A percentile compares a stretch with the other conserved stretches of the same genome.
phyloP scores from a whole-genome alignment of 2,797 vertebrate species.

The Pseudochromis fuscus region DNA sequence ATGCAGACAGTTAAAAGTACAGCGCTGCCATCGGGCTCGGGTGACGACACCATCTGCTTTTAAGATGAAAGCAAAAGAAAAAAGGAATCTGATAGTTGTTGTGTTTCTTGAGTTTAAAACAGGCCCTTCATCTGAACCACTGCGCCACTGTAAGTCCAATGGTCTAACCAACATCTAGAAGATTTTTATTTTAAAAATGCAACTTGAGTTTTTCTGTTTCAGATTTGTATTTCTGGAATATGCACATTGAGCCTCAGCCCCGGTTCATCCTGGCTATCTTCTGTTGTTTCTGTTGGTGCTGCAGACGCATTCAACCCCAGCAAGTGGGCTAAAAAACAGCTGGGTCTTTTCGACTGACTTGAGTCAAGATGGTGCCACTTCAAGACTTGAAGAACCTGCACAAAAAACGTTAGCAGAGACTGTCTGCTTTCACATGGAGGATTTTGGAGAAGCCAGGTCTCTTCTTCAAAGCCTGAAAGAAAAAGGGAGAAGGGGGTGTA shows the following conservation, averaged over 20 bases:
- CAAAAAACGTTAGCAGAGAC: constrained; percentile 87
- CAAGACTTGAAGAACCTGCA: constrained; percentile 51
- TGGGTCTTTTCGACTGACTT: constrained; percentile 56
- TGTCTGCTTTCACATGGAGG: constrained; percentile 95
- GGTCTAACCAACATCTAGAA: constrained; percentile 26
- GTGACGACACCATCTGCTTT: constrained; percentile 18
- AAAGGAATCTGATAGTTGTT: constrained; percentile 40
- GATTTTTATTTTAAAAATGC: constrained; percentile 23
- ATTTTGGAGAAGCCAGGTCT: constrained; percentile 99
- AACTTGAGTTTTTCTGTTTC: constrained; percentile 38
- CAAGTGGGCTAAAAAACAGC: constrained; percentile 65
- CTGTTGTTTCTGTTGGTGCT: constrained; percentile 51
- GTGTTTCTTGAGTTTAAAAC: constrained; percentile 51
- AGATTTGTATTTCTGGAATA: constrained; percentile 46
- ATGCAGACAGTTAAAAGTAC: constrained; percentile 46
- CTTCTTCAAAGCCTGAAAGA: constrained; percentile 93
- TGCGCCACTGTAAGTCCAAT: constrained; percentile 19
- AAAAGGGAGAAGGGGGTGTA: neutral
- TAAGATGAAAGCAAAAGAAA: constrained; percentile 56
- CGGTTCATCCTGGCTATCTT: constrained; percentile 35
- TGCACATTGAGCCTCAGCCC: constrained; percentile 52
- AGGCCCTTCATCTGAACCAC: constrained; percentile 28
- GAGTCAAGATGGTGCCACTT: constrained; percentile 48
- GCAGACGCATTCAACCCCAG: constrained; percentile 51
- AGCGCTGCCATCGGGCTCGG: constrained; percentile 44